Evolutionary conservation across 2,113 vertebrate genomes (phyloP), one percentile per base, ranked within the genome.

Genomic region (Rhadina sibilatrix): DNA sequence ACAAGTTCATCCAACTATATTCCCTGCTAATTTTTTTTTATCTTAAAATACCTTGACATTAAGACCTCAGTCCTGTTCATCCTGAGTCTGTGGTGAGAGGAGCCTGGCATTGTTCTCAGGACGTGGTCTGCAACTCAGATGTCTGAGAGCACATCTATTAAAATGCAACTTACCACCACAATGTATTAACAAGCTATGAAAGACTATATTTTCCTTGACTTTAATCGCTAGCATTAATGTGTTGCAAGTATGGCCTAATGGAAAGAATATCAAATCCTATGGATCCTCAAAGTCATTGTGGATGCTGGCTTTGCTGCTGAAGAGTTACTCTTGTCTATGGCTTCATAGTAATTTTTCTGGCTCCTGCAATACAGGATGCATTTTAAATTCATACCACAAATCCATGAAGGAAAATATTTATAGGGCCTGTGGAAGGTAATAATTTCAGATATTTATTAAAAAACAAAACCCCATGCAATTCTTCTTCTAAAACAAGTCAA

Each of bases 321-420:
- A 84, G 56, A 93, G 64, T 97, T 95, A 84, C 80, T 94, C 57
- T n/a, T 53, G 5, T 61, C 79, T 88, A 40, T 80, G 85, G 42
- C 46, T 83, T 90, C 50, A 24, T 2, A 74, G 88, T 72, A 0
- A 2, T 94, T 95, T 93, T 92, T 90, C 88, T 92, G 88, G 46
- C 76, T 93, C 59, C 84, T 72, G 47, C 12, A 83, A 52, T 83
- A 90, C 81, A 90, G 87, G 82, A 94, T 93, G 33, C 63, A 66
- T 87, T 95, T 87, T 63, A 93, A 95, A 94, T 50, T 65, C 72
- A 42, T 74, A 83, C 94, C 91, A 91, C 95, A 90, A 95, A 93
- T 91, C 89, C 75, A 96, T 94, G 74, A 90, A 79, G 53, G 87
- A 82, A 87, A 93, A 83, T 96, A 96, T 96, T 95, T 97, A 91